These are phyloP conservation scores for Drosophila gunungcola DNA, from an alignment of 1,140 invertebrate species.

Conservation along the genomic window DNA sequence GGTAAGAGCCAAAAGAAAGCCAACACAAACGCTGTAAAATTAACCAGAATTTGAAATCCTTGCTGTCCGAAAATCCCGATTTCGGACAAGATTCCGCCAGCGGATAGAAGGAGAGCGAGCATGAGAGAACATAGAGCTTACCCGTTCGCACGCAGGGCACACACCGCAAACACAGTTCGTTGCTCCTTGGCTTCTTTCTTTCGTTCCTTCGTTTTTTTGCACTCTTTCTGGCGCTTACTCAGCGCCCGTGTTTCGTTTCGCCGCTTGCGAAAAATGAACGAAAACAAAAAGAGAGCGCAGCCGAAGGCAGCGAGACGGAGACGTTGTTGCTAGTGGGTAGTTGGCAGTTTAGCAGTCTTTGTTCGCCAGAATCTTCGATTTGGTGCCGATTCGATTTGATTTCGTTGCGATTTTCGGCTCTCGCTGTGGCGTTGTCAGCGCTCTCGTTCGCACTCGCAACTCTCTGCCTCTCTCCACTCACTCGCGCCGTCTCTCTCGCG, in stretches of 20 bases:
- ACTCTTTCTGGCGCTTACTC: constrained; percentile 73
- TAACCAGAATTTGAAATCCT: background rate
- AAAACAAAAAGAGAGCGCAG: constrained; percentile 55
- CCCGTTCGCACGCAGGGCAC: constrained; percentile 69
- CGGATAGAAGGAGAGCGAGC: constrained; percentile 8
- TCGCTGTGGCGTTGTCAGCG: constrained; percentile 63
- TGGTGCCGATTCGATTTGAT: constrained; percentile 29
- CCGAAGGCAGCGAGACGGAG: constrained; percentile 41
- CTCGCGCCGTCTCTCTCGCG: constrained; percentile 45
- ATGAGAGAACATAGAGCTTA: constrained; percentile 60
- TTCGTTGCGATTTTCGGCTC: constrained; percentile 46
- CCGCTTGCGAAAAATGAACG: constrained; percentile 28
- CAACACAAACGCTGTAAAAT: background rate
- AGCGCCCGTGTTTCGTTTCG: constrained; percentile 57
- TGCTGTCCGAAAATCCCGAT: constrained; percentile 11
- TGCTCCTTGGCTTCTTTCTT: constrained; percentile 81
- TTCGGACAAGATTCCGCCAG: background rate
- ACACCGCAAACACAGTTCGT: constrained; percentile 76
- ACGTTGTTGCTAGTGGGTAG: constrained; percentile 14
- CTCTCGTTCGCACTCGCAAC: constrained; percentile 44
- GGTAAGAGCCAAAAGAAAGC: background rate
- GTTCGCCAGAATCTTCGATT: constrained; percentile 27
- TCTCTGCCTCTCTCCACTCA: constrained; percentile 56
- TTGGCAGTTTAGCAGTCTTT: constrained; percentile 30
- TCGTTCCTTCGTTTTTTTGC: constrained; percentile 66